Evolutionary conservation across 2,888 invertebrate genomes (phyloP).

Genomic region (Antheraea assamensis): DNA sequence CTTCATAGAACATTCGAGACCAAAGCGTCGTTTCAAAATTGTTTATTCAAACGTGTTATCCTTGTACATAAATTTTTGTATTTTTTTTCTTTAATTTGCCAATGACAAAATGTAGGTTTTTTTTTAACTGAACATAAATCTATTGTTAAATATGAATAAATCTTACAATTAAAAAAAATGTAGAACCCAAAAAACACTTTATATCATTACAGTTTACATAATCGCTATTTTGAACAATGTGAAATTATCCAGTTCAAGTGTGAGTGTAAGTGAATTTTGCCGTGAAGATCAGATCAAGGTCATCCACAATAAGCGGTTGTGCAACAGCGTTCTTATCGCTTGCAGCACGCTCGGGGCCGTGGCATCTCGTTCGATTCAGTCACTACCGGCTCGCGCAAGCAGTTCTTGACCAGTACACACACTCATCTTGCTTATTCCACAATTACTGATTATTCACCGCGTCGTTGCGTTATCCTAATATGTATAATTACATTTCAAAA

Average conservation of each 20-base stretch:
- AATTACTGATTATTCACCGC: slow-evolving; percentile 13
- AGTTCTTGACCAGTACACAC: slow-evolving; percentile 28
- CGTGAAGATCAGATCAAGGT: slow-evolving; percentile 75
- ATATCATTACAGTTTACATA: slow-evolving; percentile 1
- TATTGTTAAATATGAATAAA: background rate
- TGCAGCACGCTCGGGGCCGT: slow-evolving; percentile 41
- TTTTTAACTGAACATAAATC: background rate
- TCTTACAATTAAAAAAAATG: background rate
- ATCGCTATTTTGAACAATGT: slow-evolving; percentile 1
- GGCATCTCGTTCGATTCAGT: slow-evolving; percentile 44
- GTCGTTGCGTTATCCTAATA: slow-evolving; percentile 20
- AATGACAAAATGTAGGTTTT: background rate
- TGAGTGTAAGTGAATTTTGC: slow-evolving; percentile 65
- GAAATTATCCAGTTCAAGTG: slow-evolving; percentile 54
- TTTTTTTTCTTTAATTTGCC: background rate
- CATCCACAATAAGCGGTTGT: slow-evolving; percentile 63
- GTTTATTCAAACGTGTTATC: slow-evolving; percentile 26
- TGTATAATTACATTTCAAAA: too few species aligned
- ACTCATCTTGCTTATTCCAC: slow-evolving; percentile 25
- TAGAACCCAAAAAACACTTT: background rate
- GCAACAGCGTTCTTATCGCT: slow-evolving; percentile 52
- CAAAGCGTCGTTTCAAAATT: slow-evolving; percentile 34
- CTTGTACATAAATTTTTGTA: slow-evolving; percentile 23
- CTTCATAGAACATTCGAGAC: slow-evolving; percentile 61
- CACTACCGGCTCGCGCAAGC: slow-evolving; percentile 31